These are phyloP conservation scores for Aphelenchoides besseyi DNA, from an alignment of 1,140 invertebrate genomes.

Conservation along the genomic window DNA sequence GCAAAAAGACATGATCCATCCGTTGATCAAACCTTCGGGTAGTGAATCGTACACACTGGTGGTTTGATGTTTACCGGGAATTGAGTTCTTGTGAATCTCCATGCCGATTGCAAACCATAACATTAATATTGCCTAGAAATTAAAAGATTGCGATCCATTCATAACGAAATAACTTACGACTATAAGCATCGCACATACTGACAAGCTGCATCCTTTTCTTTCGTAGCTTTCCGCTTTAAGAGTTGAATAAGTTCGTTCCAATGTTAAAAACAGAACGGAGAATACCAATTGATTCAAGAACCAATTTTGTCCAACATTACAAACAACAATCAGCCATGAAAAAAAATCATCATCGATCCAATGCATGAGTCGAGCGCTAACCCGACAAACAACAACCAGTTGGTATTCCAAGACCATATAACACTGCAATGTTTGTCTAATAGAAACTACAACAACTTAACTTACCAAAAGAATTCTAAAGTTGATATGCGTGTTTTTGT, in stretches of 20 bases:
- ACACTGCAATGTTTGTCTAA: too few species aligned
- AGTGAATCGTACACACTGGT: background rate
- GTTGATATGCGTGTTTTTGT: background rate
- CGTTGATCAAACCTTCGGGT: background rate
- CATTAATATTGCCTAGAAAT: constrained; percentile 1
- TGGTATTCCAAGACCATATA: too few species aligned
- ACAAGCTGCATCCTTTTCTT: background rate
- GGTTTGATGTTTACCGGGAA: background rate
- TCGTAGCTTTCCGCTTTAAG: background rate
- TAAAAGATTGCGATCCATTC: too few species aligned
- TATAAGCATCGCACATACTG: background rate
- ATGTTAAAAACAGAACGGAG: background rate
- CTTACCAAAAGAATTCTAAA: background rate
- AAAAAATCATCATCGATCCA: background rate
- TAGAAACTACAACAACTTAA: background rate
- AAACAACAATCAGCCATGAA: background rate
- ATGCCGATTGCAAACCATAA: background rate
- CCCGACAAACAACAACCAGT: background rate
- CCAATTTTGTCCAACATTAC: constrained; percentile 5
- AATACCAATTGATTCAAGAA: background rate
- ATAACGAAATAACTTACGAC: background rate
- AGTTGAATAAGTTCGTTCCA: background rate
- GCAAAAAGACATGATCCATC: constrained; percentile 11
- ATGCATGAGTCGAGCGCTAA: background rate
- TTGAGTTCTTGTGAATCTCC: background rate